Percentiles rank a stretch among this genome's conserved stretches.
Conservation (phyloP, 2,113 vertebrate genomes). For the Cochlearius cochlearius region DNA sequence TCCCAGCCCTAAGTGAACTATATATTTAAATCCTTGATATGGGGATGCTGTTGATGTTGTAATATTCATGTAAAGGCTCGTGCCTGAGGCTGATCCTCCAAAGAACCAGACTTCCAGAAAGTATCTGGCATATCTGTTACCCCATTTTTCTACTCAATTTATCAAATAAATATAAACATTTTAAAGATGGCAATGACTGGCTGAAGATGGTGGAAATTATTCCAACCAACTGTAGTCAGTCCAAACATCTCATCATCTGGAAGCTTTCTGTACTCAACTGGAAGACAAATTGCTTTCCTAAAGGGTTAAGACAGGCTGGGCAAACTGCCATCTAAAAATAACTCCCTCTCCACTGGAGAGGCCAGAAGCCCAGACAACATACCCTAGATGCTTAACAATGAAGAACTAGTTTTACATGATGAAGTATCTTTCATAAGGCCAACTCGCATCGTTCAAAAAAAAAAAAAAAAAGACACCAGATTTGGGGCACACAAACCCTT, state of each 20-base stretch:
- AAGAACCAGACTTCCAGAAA: not conserved
- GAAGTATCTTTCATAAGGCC: not conserved
- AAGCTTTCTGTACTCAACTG: not conserved
- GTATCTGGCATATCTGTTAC: not conserved
- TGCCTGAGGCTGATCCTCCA: not conserved
- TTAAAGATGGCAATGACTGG: not conserved
- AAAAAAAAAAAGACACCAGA: not conserved
- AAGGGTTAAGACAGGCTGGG: slow-evolving; percentile 45
- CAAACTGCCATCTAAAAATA: slow-evolving; percentile 25
- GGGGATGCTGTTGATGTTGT: not conserved
- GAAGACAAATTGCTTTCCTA: slow-evolving; percentile 6
- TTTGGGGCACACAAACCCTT: not conserved
- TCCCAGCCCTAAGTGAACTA: not conserved
- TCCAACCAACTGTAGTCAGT: not conserved
- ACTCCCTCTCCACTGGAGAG: not conserved
- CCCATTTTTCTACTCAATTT: not conserved
- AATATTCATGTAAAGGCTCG: not conserved
- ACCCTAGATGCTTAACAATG: not conserved
- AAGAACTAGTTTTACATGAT: not conserved
- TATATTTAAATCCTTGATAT: not conserved
- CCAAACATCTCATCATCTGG: not conserved
- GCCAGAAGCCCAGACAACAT: not conserved
- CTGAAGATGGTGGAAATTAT: not conserved
- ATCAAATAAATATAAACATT: not conserved
- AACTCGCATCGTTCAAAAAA: not conserved